Evolutionary conservation across 30 jellyfish, hydroid and myxozoan genomes (phyloP), one percentile per base, ranked within the genome.

Genomic region (Hydractinia echinata): DNA sequence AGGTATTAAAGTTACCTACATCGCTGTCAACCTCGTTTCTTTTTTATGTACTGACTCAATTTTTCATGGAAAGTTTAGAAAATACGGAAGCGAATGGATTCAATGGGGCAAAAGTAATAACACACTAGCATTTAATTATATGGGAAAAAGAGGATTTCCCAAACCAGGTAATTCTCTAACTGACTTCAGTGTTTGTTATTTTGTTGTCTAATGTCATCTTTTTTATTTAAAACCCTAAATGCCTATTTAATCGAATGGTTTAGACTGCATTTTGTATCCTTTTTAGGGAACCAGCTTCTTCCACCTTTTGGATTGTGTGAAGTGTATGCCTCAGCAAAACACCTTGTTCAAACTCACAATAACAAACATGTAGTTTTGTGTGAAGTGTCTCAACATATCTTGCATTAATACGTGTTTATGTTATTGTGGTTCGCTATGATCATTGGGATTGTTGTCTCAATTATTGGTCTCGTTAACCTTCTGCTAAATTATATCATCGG

Each of bases 301-400:
- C 87, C 87, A 30, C 87, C 87, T 16, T 80, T 80, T 44, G 87
- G 87, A 10, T 80, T 61, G 21, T 80, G 87, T 56, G 87, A 80
- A 55, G 19, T 80, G 84, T 66, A 39, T 50, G 68, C 72, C 72
- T 67, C 83, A 62, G 85, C 87, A 4, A 80, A 80, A 80, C 84
- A 80, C 44, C 50, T 60, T 7, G 39, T n/a, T n/a, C 0, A n/a
- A 8, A 13, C 7, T 6, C 39, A 64, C 74, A 6, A 64, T 13
- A 51, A 64, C 16, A 5, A 1, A n/a, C 74, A 64, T 16, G 66
- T 61, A 51, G 55, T 80, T 56, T 8, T 80, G 4, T 80, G 87
- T 67, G 87, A 80, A 67, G 11, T 80, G 44, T 80, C 87, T 7
- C 87, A 80, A 61, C 58, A 80, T 50, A 80, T 80, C 10, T 69